Evolutionary conservation across 2,113 vertebrate species (phyloP), one percentile per base, ranked within the genome.

Genomic region (Pelecanoides urinatrix): DNA sequence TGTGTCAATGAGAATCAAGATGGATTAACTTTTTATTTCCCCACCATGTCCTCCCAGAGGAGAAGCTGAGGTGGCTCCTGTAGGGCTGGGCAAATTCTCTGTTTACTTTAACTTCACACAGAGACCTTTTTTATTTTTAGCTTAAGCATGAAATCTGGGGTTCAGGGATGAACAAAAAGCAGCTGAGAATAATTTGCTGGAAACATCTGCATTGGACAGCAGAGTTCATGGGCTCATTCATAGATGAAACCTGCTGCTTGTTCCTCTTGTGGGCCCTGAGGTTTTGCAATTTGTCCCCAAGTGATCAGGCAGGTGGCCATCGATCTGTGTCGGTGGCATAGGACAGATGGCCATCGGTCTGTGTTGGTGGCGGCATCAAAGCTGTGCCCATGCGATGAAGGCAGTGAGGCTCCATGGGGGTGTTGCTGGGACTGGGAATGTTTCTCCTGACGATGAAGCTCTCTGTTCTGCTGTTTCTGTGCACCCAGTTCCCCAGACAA

Each of bases 1-100:
- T 0, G 0, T 81, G 81, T 76, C 91, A 92, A 27, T 59, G 58
- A 65, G 66, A 91, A 89, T 62, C 30, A 92, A 78, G 94, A 95
- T 62, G 44, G 40, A 94, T 94, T 87, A 70, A 50, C 29, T 53
- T 94, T 86, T 75, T 93, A 52, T 95, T 53, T 90, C n/a, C 6
- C 72, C 18, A 70, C 32, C 10, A 5, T 49, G 36, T 58, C 47
- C 21, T 89, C 65, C 26, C 32, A 45, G 40, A 66, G 49, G 44
- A 90, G 76, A 53, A 90, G 30, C 34, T 78, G 62, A 94, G 86
- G 86, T 74, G 71, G 36, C 65, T 92, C 44, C 61, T 80, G n/a
- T 36, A 76, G 86, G 58, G 61, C 70, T 79, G 62, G 61, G 42
- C 22, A 75, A 65, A 87, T 58, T 61, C 34, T 84, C 56, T 88